Percentiles rank a stretch among this genome's conserved stretches.
These are phyloP conservation scores for Acanthurus leucopareius DNA, from an alignment of 2,797 vertebrate genomes.

Conservation along the genomic window DNA sequence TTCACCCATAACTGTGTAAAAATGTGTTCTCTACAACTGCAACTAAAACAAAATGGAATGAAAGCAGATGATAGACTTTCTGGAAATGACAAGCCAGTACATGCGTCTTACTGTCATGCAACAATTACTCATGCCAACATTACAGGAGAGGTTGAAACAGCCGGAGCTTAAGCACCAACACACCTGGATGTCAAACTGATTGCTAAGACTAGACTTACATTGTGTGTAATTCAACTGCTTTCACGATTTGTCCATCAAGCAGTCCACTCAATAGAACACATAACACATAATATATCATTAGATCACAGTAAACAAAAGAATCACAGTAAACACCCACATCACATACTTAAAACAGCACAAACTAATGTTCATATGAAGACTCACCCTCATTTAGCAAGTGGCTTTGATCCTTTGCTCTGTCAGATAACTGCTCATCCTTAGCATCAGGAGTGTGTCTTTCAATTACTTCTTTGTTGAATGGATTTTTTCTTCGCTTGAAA, in stretches of 20 bases:
- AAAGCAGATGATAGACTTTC: not conserved
- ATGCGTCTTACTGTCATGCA: conserved; percentile 62
- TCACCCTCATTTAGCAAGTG: conserved; percentile 66
- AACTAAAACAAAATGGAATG: not conserved
- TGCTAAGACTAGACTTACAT: conserved; percentile 72
- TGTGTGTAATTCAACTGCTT: conserved; percentile 62
- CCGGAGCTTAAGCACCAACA: conserved; percentile 36
- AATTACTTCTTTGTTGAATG: conserved; percentile 85
- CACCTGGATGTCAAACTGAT: conserved; percentile 42
- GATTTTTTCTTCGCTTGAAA: conserved; percentile 90
- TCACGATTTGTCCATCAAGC: conserved; percentile 57
- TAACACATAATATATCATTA: conserved; percentile 52
- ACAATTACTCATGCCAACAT: conserved; percentile 43
- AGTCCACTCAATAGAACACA: conserved; percentile 68
- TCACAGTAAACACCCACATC: not conserved
- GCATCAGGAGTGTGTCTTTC: conserved; percentile 51
- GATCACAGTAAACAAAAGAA: conserved; percentile 16
- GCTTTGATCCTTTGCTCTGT: conserved; percentile 56
- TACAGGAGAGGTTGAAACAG: conserved; percentile 27
- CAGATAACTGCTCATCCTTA: conserved; percentile 46
- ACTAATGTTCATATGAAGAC: not conserved
- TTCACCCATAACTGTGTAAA: not conserved
- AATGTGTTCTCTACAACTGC: not conserved
- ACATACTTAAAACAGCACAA: not conserved
- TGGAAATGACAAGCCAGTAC: conserved; percentile 14